Conservation (phyloP, 2,888 invertebrate species). For the Anarsia innoxiella region DNA sequence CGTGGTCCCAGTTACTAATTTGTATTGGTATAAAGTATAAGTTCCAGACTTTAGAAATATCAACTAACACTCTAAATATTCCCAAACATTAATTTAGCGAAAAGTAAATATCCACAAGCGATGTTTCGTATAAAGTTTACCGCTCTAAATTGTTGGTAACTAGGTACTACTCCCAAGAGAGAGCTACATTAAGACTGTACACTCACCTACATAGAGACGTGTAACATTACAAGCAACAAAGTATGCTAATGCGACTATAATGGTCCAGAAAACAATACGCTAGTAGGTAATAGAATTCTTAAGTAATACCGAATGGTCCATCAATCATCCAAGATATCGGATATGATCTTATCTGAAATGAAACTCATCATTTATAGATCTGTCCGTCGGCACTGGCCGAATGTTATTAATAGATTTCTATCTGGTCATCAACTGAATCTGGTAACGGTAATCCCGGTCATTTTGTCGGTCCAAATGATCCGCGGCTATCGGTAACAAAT, state of each 20-base stretch:
- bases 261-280: constrained; percentile 61
- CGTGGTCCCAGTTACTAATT: too few species aligned
- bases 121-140: too few species aligned
- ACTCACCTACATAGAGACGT: not conserved
- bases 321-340: constrained; percentile 64
- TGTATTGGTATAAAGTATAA: too few species aligned
- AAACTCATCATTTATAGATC: constrained; percentile 75
- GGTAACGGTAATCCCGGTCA: constrained; percentile 60
- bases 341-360: constrained; percentile 72
- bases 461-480: constrained; percentile 52
- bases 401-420: constrained; percentile 73
- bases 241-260: constrained; percentile 66
- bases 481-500: constrained; percentile 62
- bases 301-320: constrained; percentile 56
- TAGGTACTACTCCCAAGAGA: too few species aligned
- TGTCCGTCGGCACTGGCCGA: constrained; percentile 64
- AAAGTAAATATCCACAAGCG: too few species aligned
- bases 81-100: too few species aligned
- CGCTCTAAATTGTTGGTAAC: too few species aligned
- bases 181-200: too few species aligned
- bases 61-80: too few species aligned
- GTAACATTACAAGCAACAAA: constrained; percentile 14
- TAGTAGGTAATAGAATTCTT: constrained; percentile 64
- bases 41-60: too few species aligned
- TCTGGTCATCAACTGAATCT: constrained; percentile 68